Evolutionary conservation across 2,888 invertebrate genomes (phyloP).

Genomic region (Drosophila quinaria): DNA sequence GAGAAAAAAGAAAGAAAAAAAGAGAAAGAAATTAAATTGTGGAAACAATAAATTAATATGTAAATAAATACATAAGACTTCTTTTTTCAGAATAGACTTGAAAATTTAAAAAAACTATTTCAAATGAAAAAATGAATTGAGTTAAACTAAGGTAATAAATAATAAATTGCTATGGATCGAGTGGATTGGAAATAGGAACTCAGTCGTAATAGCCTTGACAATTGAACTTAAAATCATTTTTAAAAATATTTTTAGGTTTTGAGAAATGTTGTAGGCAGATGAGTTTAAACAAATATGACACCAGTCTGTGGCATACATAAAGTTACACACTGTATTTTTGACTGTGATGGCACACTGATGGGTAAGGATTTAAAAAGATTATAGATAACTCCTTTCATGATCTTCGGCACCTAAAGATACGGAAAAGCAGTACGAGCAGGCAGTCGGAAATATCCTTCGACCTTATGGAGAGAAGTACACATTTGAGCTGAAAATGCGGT

Average conservation of each 20-base stretch:
- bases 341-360: constrained; percentile 65
- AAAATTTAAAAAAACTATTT: no score
- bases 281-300: constrained; percentile 11
- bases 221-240: not conserved
- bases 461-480: constrained; percentile 90
- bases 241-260: not conserved
- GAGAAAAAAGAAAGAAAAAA: no score
- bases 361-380: constrained; percentile 21
- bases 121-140: no score
- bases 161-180: not conserved
- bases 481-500: constrained; percentile 89
- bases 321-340: constrained; percentile 66
- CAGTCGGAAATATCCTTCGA: constrained; percentile 88
- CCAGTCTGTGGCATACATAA: not conserved
- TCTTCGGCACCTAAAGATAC: constrained; percentile 88
- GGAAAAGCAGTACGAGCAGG: constrained; percentile 90
- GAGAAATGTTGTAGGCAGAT: constrained; percentile 16
- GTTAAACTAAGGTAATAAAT: no score
- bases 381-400: not conserved
- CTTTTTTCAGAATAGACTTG: no score
- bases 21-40: no score
- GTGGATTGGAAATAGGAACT: not conserved
- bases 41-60: no score
- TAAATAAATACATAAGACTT: no score
- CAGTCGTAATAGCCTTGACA: not conserved